Evolutionary conservation across 2,113 vertebrate genomes (phyloP), one percentile per base, ranked within the genome.

Genomic region (Sminthopsis crassicaudata): DNA sequence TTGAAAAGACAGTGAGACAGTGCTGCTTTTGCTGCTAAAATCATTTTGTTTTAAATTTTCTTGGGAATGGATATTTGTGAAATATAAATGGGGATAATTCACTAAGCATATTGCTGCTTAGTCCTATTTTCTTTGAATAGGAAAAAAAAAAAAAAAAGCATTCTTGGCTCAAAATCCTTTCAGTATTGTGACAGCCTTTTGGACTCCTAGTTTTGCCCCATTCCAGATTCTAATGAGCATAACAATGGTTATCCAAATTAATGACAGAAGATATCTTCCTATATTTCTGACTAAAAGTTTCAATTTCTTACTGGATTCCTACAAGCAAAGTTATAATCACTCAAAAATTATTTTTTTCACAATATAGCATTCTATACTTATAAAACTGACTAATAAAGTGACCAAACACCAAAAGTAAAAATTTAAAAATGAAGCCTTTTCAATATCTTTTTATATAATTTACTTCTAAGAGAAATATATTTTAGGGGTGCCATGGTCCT

Each of bases 191-290:
- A 92, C 11, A 95, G 19, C n/a, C 52, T 42, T 96, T 92, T 94
- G 12, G 94, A 96, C 91, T 88, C 93, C 22, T 54, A 94, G 52
- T 60, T 95, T 96, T 94, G 91, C 46, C 46, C 12, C 27, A 4
- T 89, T 96, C 92, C 8, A 14, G n/a, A 97, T 60, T 54, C 24
- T 91, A 96, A 95, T 11, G 94, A 42, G 8, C 27, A 54, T 95
- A 92, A 57, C 22, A 90, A 8, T 93, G 12, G 53, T 92, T 89
- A 92, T 8, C 53, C 95, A 92, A 96, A 97, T 96, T 93, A 96
- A 96, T 93, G 76, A 48, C 55, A 92, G 76, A 96, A 97, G 91
- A 92, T 14, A 55, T 89, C 94, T 96, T 95, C 96, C 92, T 96
- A 92, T 92, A 53, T 91, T 97, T 67, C 88, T 46, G 93, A 89